phyloP scores from a whole-genome alignment of 2,113 vertebrate genomes.

The Chionis minor region DNA sequence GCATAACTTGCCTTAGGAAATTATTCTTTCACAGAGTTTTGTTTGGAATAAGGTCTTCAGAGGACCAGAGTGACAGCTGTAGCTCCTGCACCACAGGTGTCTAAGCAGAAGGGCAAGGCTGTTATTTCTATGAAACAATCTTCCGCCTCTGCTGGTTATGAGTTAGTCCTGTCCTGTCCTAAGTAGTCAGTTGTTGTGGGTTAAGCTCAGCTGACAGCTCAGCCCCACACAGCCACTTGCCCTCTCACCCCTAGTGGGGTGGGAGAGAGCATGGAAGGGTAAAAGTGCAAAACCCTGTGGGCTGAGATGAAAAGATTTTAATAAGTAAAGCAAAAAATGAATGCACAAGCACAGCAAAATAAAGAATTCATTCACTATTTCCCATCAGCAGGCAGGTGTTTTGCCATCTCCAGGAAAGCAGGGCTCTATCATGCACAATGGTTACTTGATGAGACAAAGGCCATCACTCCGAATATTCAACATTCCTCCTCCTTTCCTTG shows the following conservation, averaged over 20 bases:
- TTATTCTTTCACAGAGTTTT: neutral
- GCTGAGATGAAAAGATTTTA: neutral
- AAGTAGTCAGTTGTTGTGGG: neutral
- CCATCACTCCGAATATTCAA: accelerated
- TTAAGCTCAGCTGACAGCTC: neutral
- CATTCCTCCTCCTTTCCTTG: neutral
- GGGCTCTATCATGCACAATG: accelerated
- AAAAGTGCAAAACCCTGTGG: neutral
- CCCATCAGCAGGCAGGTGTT: neutral
- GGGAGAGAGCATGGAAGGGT: neutral
- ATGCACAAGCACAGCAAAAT: neutral
- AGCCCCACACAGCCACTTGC: neutral
- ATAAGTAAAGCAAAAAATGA: neutral
- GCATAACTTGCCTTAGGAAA: neutral
- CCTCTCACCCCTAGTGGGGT: neutral
- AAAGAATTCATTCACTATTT: neutral
- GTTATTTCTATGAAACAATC: neutral
- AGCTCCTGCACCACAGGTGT: neutral
- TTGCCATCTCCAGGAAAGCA: neutral
- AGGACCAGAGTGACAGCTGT: neutral
- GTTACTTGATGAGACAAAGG: neutral
- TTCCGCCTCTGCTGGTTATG: neutral
- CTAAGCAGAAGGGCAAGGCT: neutral
- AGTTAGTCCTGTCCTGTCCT: neutral
- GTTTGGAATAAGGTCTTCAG: neutral